These are phyloP conservation scores for Aurelia sp. DNA, from an alignment of 30 jellyfish, hydroid and myxozoan species.

Conservation along the genomic window DNA sequence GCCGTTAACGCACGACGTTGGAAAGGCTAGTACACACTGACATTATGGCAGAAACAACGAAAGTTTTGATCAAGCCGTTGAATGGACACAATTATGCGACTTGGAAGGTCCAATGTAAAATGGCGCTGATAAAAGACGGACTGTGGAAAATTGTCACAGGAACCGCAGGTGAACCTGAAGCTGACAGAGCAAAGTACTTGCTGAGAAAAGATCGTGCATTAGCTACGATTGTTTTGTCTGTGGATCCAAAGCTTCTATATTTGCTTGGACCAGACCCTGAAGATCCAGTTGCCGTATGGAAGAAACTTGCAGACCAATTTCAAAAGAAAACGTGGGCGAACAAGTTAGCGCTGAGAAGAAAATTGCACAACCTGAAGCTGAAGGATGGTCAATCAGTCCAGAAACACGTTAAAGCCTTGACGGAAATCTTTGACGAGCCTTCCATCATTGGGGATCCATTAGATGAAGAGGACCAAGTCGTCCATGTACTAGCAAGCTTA, in stretches of 20 bases:
- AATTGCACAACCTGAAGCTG: conserved; percentile 27
- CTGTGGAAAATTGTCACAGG: conserved; percentile 32
- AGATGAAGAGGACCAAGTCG: conserved; percentile 67
- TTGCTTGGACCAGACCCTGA: conserved; percentile 82
- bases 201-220: conserved; percentile 6
- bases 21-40: too few relatives aligned
- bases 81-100: too few relatives aligned
- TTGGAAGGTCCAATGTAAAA: not conserved
- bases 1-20: too few relatives aligned
- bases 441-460: conserved; percentile 66
- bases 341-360: conserved; percentile 47
- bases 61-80: too few relatives aligned
- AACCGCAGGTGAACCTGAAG: conserved; percentile 2
- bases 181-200: not conserved
- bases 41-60: too few relatives aligned
- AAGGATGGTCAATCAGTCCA: conserved; percentile 59
- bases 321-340: conserved; percentile 64
- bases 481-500: conserved; percentile 66
- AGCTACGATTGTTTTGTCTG: not conserved
- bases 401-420: conserved; percentile 42
- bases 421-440: conserved; percentile 58
- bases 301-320: conserved; percentile 58
- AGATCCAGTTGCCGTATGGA: conserved; percentile 72
- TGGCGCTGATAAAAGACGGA: conserved; percentile 51
- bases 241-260: conserved; percentile 40